Base-by-base conservation (phyloP, 2,888 invertebrate species). In the Hymenopus coronatus region DNA sequence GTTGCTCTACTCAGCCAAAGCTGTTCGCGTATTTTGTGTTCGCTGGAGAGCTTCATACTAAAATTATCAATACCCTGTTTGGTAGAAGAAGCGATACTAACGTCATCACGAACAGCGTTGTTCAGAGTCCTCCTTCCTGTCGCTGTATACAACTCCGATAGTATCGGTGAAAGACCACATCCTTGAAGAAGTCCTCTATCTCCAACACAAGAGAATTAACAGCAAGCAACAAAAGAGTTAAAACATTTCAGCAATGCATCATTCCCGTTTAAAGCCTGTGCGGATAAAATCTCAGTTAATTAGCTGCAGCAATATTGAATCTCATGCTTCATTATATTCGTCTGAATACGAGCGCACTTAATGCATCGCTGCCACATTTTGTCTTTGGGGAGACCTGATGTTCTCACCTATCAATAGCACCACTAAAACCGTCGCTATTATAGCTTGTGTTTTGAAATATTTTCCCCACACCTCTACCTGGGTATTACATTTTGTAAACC, bases 401-500 rank as follows among this genome's bases (percentile, higher is more conserved):
- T 70, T 70, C 54, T 70, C 54, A 70, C 54, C 54, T 70, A 70
- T 70, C 54, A 70, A 70, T 70, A 70, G 54, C 25, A 70, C 54
- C 54, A 70, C 54, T 70, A 70, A 70, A 70, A 70, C 54, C 54
- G 54, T 70, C 54, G 54, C 54, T 70, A 70, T 70, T 70, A 70
- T 20, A 40, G 54, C 86, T 86, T 86, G 86, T 86, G 25, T 81
- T 81, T 81, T 86, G 81, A 86, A 86, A 81, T 86, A 85, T 28
- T 81, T 86, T 27, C 86, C 20, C 20, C 30, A 81, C n/a, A 33
- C 87, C 87, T 87, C 82, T 82, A 87, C 82, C 82, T 87, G 40
- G 82, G 87, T 82, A 87, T 87, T 87, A 87, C 87, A 87, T 87
- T 87, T 87, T 87, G 87, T 82, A 87, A 87, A 87, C 87, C 87